Conservation (phyloP, 35 echinoderm and acorn worm species). For the Apostichopus californicus region DNA sequence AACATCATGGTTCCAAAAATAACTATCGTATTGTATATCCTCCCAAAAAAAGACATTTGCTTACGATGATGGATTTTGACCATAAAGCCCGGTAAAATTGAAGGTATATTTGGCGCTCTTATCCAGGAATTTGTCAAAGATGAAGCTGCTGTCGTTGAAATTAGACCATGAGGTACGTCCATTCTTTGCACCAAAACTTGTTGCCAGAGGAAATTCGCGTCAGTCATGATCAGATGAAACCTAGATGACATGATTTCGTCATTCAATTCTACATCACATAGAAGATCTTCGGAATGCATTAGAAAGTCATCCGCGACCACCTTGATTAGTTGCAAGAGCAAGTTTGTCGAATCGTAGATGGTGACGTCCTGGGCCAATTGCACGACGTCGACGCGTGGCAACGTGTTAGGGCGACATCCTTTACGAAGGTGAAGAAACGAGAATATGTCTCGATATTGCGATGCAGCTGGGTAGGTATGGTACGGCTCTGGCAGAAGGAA, state of each 20-base stretch:
- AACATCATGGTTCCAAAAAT: background rate
- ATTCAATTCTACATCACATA: background rate
- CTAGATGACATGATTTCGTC: background rate
- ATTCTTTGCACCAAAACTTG: slow-evolving; percentile 18
- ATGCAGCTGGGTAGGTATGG: background rate
- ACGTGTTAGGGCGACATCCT: background rate
- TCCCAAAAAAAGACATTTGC: slow-evolving; percentile 21
- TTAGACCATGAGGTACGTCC: background rate
- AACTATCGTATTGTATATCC: background rate
- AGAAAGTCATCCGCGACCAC: background rate
- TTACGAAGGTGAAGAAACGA: background rate
- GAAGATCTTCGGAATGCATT: background rate
- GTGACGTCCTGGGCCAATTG: slow-evolving; percentile 5
- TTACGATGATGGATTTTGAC: slow-evolving; percentile 4
- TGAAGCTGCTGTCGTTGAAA: background rate
- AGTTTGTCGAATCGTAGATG: background rate
- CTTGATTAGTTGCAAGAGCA: background rate
- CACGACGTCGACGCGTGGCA: background rate
- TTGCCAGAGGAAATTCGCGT: slow-evolving; percentile 33
- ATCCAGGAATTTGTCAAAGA: slow-evolving; percentile 32
- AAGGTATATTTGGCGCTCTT: slow-evolving; percentile 18
- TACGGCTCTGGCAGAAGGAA: slow-evolving; percentile 19
- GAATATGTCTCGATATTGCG: background rate
- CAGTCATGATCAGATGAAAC: slow-evolving; percentile 10
- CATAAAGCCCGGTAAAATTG: slow-evolving; percentile 33